Evolutionary conservation across 1,140 invertebrate species (phyloP).

Genomic region (Polyergus mexicanus): DNA sequence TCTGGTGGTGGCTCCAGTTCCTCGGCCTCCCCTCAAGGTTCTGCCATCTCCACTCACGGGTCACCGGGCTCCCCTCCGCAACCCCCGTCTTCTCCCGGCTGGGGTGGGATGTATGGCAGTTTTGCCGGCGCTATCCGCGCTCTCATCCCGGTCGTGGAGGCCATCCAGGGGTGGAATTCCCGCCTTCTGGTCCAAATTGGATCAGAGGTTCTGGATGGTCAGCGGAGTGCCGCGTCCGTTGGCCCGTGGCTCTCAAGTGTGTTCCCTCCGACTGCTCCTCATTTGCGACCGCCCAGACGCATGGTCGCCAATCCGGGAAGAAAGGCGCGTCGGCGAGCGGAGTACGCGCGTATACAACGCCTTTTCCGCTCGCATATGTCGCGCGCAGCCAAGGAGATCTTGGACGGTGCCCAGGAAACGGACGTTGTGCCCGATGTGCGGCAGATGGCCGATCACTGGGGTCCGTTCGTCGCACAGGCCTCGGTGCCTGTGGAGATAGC

Average conservation of each 20-base stretch:
- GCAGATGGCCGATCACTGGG: slow-evolving; percentile 1
- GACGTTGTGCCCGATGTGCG: neutral
- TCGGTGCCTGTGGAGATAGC: neutral
- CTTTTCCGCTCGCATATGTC: slow-evolving; percentile 30
- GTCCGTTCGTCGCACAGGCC: slow-evolving; percentile 5
- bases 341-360: slow-evolving; percentile 19
- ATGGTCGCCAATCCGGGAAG: neutral
- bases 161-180: slow-evolving; percentile 10
- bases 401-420: neutral
- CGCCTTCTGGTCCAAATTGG: neutral
- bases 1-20: neutral
- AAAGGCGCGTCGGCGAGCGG: neutral
- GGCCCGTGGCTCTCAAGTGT: neutral
- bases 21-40: neutral
- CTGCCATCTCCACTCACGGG: neutral
- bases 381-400: slow-evolving; percentile 1
- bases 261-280: neutral
- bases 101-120: neutral
- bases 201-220: neutral
- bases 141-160: neutral
- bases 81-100: neutral
- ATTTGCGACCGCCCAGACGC: neutral
- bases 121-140: neutral
- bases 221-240: neutral
- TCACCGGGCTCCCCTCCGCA: neutral